Base-by-base conservation (phyloP, 2,888 invertebrate genomes). In the Tridacna crocea region DNA sequence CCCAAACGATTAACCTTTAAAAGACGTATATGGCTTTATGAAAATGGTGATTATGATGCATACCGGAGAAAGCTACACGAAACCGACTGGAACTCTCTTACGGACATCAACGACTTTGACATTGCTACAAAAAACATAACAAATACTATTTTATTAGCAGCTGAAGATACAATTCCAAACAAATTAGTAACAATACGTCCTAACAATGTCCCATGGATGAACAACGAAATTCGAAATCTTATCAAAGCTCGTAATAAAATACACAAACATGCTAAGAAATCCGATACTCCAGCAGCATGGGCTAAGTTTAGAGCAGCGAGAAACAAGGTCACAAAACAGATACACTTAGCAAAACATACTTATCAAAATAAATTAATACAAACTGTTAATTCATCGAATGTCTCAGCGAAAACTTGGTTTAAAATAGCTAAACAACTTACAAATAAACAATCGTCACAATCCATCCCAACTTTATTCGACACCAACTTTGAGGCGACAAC, bases 111-210 rank as follows among this genome's bases (percentile, higher is more conserved):
- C 26, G 27, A 72, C 24, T 24, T 26, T 17, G 72, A 72, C 26
- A n/a, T 58, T 58, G 58, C 58, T 24, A 24, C 70, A 11, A 27
- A 73, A 26, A 58, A 47, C 11, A 55, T 73, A n/a, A 26, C 12
- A 27, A 13, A 75, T 10, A n/a, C 19, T 12, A 63, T 75, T 6
- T 61, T 27, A 36, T 46, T 15, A 27, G 47, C 27, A 58, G 63
- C 47, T 46, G 66, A 58, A 36, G 36, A 36, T 36, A 36, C 36
- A 36, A 36, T 75, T n/a, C 75, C 75, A 48, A 75, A 75, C 27
- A 75, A 75, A 48, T 17, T 48, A 19, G 66, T 66, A 26, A 66
- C 66, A 47, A 72, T 72, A 24, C 17, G 55, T 12, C 72, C 72
- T 17, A 24, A 22, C 47, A 8, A 36, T 36, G 36, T 36, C 36